Evolutionary conservation across 2,888 invertebrate species (phyloP).

Genomic region (Trisateles emortualis): DNA sequence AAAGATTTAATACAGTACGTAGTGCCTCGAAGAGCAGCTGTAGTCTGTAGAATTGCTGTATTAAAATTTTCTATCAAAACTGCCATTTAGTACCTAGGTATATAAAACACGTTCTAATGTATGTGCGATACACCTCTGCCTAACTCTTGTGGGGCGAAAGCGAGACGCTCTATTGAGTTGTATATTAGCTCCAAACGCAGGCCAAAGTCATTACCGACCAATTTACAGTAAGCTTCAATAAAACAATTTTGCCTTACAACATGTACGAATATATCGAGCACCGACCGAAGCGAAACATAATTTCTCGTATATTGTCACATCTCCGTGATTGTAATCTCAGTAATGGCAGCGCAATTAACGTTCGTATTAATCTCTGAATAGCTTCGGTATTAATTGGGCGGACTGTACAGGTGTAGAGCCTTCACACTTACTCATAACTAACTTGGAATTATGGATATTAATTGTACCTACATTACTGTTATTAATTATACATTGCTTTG

Average conservation of each 20-base stretch:
- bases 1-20: no score
- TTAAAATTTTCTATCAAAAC: no score
- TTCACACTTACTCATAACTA: constrained; percentile 12
- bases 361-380: constrained; percentile 30
- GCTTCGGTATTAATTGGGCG: constrained; percentile 38
- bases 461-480: constrained; percentile 39
- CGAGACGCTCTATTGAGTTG: no score
- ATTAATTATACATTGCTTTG: constrained; percentile 37
- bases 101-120: no score
- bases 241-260: constrained; percentile 9
- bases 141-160: no score
- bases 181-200: no score
- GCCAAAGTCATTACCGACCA: neutral
- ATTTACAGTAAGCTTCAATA: neutral
- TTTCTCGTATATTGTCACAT: constrained; percentile 20
- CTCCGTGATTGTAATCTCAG: constrained; percentile 39
- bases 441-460: constrained; percentile 37
- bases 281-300: constrained; percentile 9
- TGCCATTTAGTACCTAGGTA: no score
- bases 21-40: no score
- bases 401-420: constrained; percentile 33
- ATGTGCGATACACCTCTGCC: no score
- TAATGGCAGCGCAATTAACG: constrained; percentile 41
- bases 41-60: no score
- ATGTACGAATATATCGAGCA: constrained; percentile 14